phyloP scores from a whole-genome alignment of 2,113 vertebrate species.

The Chrysemys picta region DNA sequence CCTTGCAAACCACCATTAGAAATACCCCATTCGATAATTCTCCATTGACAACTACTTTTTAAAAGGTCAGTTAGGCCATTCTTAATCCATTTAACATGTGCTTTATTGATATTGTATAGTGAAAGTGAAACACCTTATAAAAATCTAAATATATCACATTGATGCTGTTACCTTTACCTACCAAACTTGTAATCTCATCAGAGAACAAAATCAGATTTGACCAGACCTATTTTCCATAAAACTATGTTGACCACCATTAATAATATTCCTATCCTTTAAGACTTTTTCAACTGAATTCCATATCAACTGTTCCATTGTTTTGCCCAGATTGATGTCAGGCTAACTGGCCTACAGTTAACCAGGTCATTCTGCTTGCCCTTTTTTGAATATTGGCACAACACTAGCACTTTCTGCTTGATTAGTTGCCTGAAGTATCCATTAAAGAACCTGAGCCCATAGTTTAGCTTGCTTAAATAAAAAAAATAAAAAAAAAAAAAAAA shows the following conservation, averaged over 20 bases:
- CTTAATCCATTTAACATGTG: too few species aligned
- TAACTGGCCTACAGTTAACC: neutral
- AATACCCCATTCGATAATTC: too few species aligned
- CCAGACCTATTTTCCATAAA: neutral
- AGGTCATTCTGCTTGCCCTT: neutral
- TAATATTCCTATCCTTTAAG: neutral
- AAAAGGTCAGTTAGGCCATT: too few species aligned
- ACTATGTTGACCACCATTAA: neutral
- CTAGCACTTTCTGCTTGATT: neutral
- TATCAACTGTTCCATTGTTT: neutral
- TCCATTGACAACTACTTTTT: too few species aligned
- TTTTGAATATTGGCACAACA: neutral
- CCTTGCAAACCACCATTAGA: too few species aligned
- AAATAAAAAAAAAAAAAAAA: neutral
- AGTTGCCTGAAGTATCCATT: neutral
- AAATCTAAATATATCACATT: neutral
- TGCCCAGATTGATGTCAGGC: neutral
- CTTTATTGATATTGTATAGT: too few species aligned
- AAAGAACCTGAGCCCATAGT: neutral
- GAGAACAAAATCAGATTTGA: neutral
- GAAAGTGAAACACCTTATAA: too few species aligned
- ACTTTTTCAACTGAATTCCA: neutral
- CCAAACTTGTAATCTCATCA: neutral
- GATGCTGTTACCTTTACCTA: neutral
- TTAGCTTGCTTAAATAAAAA: neutral